Evolutionary conservation across 1,140 invertebrate species (phyloP), one percentile per base, ranked within the genome.

Genomic region (Drosophila paulistorum): DNA sequence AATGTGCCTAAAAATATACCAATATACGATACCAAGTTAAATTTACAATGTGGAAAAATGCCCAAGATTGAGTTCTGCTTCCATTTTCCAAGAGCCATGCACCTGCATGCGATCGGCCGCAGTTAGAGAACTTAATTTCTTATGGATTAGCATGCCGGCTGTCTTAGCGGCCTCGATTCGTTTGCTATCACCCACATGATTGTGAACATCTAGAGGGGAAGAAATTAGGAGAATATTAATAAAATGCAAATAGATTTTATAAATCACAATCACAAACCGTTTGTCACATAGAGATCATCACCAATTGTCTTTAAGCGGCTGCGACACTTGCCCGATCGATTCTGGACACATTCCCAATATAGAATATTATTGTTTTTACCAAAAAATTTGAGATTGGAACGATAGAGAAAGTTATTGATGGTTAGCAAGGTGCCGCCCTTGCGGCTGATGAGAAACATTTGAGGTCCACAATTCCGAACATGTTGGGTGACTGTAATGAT

Each of bases 281-380:
- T 92, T 23, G 91, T 92, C 14, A 92, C 82, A 59, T 87, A 91
- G 60, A 92, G 75, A 82, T 92, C 85, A 74, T 92, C 85, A 2
- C 91, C 91, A 20, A 92, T 80, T 39, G 91, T 92, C 65, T 92
- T 92, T 9, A 92, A 63, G 20, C 91, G 87, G 54, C 91, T 92
- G 11, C 91, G 83, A 57, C 91, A 92, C 55, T 92, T 92, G 26
- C 78, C 81, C 7, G 87, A 90, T 30, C 91, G 84, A 75, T 92
- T 92, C 39, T 91, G 84, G 2, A 92, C 86, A 54, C 91, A 92
- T 69, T 92, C 91, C 91, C 91, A 92, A 41, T 92, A 92, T 2
- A 92, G 66, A 30, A 91, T 91, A 7, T 92, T 83, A 33, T 74
- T 79, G 45, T 76, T 77, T 30, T 81, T 81, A 48, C 91, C 91